phyloP scores from a whole-genome alignment of 1,140 invertebrate species.

The Solenopsis invicta region DNA sequence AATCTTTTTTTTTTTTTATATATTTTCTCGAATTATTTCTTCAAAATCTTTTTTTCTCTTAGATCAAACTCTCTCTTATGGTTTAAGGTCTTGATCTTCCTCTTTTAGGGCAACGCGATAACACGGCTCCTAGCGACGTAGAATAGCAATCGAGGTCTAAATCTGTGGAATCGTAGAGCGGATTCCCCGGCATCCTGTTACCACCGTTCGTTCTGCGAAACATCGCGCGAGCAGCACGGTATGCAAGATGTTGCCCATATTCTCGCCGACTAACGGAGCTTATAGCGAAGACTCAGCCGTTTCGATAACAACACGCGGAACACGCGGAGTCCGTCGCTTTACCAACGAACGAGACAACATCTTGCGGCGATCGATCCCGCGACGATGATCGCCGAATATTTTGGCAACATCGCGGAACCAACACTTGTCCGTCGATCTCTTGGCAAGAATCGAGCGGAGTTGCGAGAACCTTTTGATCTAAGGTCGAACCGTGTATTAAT shows the following conservation, averaged over 20 bases:
- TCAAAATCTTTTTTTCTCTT: neutral
- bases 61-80: neutral
- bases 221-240: neutral
- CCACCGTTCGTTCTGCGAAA: neutral
- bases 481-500: conserved; percentile 12
- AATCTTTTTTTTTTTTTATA: neutral
- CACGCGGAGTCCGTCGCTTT: neutral
- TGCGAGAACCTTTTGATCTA: neutral
- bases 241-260: conserved; percentile 9
- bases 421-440: conserved; percentile 21
- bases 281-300: neutral
- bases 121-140: conserved; percentile 33
- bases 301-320: conserved; percentile 14
- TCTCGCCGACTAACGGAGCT: conserved; percentile 19
- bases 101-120: conserved; percentile 50
- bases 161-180: conserved; percentile 17
- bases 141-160: conserved; percentile 48
- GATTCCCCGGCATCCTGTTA: neutral
- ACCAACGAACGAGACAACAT: neutral
- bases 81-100: neutral
- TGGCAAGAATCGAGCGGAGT: neutral
- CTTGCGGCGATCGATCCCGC: neutral
- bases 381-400: neutral
- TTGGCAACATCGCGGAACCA: conserved; percentile 4
- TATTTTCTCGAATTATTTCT: conserved; percentile 10